Conservation (phyloP, 2,113 vertebrate species). For the Rhabdornis inornatus region DNA sequence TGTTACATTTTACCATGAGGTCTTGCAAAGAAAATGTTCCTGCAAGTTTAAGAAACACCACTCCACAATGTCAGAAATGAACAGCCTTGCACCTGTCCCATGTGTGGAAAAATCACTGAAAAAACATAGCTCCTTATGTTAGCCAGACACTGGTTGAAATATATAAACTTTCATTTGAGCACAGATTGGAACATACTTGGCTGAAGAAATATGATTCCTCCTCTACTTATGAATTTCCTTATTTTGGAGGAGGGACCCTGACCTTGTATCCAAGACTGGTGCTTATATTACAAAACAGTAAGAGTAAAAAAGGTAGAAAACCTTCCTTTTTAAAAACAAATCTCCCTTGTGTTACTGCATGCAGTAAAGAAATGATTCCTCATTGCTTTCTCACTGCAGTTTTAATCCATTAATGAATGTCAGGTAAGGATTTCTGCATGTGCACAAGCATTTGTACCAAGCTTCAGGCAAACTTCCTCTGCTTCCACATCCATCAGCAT, state of each 20-base stretch:
- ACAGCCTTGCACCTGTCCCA: not conserved
- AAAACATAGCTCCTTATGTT: not conserved
- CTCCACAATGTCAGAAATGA: not conserved
- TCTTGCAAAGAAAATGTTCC: not conserved
- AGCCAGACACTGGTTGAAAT: not conserved
- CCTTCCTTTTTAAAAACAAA: not conserved
- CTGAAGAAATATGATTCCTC: not conserved
- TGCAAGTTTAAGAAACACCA: not conserved
- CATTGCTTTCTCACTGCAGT: not conserved
- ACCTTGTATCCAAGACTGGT: not conserved
- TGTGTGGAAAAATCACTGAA: not conserved
- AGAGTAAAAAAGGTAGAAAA: not conserved
- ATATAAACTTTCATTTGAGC: not conserved
- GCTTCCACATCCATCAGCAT: not conserved
- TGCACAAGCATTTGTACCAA: not conserved
- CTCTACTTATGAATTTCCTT: not conserved
- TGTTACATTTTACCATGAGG: not conserved
- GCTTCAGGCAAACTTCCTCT: not conserved
- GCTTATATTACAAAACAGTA: fast-evolving
- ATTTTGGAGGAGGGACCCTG: not conserved
- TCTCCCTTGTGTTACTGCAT: not conserved
- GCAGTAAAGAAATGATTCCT: not conserved
- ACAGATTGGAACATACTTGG: not conserved
- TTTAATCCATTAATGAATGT: not conserved
- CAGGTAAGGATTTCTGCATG: not conserved